phyloP scores from a whole-genome alignment of 2,113 vertebrate genomes.

The Microtus richardsoni region DNA sequence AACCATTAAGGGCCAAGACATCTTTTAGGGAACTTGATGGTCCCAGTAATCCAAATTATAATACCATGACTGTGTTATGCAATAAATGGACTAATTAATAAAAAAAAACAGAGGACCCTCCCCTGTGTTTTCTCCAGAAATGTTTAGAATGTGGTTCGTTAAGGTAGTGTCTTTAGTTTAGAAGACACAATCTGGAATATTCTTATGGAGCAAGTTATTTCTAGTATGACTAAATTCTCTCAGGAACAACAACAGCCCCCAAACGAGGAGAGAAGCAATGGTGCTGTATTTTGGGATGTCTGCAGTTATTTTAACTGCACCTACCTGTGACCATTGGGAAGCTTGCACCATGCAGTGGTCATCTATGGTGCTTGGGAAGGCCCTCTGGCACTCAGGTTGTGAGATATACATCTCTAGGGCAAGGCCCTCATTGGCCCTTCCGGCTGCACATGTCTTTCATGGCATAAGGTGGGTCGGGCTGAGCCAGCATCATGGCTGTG shows the following conservation, averaged over 20 bases:
- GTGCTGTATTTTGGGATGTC: fast-evolving
- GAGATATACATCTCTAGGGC: fast-evolving
- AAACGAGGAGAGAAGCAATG: background rate
- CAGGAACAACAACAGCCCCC: background rate
- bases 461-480: fast-evolving
- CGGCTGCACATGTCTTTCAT: fast-evolving
- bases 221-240: background rate
- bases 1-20: background rate
- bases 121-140: background rate
- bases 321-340: fast-evolving
- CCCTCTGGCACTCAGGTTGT: background rate
- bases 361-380: fast-evolving
- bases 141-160: fast-evolving
- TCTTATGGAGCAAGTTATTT: background rate
- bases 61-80: background rate
- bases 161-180: fast-evolving
- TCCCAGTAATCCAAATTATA: background rate
- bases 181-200: fast-evolving
- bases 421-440: background rate
- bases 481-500: fast-evolving
- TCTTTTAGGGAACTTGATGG: background rate
- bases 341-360: background rate
- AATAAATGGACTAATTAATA: background rate
- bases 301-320: no score
- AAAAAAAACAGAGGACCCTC: fast-evolving